Percentiles rank a stretch among this genome's conserved stretches.
Conservation (phyloP, 2,888 invertebrate genomes). For the Dasysyrphus tricinctus region DNA sequence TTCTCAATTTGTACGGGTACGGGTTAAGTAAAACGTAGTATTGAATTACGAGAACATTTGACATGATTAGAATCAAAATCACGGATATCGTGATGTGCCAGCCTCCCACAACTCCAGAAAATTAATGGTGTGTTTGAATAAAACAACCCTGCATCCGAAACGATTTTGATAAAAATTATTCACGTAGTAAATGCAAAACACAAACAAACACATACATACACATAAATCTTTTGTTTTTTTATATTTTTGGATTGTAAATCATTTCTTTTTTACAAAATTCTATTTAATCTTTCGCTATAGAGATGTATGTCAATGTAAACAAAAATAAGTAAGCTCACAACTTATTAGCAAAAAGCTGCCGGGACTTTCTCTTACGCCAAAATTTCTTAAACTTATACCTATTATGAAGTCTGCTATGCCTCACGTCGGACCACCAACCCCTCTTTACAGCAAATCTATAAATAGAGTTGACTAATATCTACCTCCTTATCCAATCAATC, state of each 20-base stretch:
- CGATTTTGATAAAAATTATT: neutral
- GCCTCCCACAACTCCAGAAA: neutral
- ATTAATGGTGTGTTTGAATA: neutral
- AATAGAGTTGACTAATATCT: neutral
- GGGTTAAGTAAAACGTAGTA: neutral
- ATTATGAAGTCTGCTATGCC: neutral
- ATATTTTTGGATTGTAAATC: neutral
- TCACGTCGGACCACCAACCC: neutral
- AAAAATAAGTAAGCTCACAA: neutral
- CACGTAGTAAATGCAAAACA: neutral
- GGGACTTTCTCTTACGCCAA: neutral
- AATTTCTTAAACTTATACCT: neutral
- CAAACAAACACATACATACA: neutral
- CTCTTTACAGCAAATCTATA: neutral
- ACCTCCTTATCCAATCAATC: neutral
- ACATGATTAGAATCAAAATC: conserved; percentile 8
- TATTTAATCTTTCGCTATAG: neutral
- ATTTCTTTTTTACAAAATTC: neutral
- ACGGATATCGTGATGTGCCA: neutral
- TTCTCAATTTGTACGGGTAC: neutral
- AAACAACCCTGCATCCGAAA: neutral
- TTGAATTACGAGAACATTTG: neutral
- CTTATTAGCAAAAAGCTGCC: neutral
- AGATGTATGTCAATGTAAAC: neutral
- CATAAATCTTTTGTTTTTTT: neutral